Conservation (phyloP, 2,888 invertebrate genomes). For the Drosophila neonasuta region DNA sequence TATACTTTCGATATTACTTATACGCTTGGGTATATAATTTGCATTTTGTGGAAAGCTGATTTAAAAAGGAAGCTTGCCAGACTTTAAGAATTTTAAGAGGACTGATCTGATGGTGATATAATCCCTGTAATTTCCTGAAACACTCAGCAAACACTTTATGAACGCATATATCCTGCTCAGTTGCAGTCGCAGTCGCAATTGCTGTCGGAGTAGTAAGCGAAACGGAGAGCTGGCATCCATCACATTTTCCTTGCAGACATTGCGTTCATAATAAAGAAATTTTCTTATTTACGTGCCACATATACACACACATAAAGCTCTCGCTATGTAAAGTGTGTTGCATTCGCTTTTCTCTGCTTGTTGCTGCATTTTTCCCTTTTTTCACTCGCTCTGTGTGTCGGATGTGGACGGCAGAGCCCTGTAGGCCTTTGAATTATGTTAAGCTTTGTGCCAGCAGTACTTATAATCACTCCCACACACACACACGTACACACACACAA, state of each 20-base stretch:
- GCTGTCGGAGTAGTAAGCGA: not conserved
- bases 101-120: conserved; percentile 2
- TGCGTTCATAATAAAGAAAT: conserved; percentile 57
- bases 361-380: conserved; percentile 33
- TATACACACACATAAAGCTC: conserved; percentile 8
- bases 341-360: conserved; percentile 6
- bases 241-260: conserved; percentile 41
- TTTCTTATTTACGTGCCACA: conserved; percentile 44
- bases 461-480: conserved; percentile 44
- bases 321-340: conserved; percentile 4
- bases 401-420: conserved; percentile 32
- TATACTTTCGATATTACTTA: conserved; percentile 16
- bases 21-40: conserved; percentile 6
- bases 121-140: conserved; percentile 16
- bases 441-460: conserved; percentile 66
- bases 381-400: conserved; percentile 6
- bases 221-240: conserved; percentile 30
- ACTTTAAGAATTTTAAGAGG: not conserved
- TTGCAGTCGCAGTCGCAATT: conserved; percentile 1
- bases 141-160: conserved; percentile 8
- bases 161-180: conserved; percentile 14
- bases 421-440: conserved; percentile 67
- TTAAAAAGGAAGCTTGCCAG: not conserved
- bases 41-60: not conserved
- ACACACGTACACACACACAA: conserved; percentile 16